Evolutionary conservation across 2,113 vertebrate genomes (phyloP), one percentile per base, ranked within the genome.

Genomic region (Nothocercus nigrocapillus): DNA sequence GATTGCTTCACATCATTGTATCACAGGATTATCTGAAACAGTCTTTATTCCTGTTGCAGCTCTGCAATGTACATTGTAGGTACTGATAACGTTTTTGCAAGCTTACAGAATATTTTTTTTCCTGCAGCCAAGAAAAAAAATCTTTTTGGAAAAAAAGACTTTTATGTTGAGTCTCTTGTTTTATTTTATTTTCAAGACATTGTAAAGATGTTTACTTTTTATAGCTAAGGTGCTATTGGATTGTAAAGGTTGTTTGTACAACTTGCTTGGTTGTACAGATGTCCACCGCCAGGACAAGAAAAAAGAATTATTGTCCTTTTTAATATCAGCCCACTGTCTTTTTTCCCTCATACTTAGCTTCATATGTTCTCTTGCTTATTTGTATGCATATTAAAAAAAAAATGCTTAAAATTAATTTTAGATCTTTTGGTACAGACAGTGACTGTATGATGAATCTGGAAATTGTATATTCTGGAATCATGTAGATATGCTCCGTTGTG

Each of bases 21-120:
- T 93, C 80, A 42, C 25, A 40, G 47, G 42, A 88, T 95, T 90
- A 58, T 86, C 82, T 78, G 24, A 88, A 89, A 51, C 51, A 53
- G 62, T 44, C 58, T 3, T 0, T 61, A 67, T 84, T 90, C 27
- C 73, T 54, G 42, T 81, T 80, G 54, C 51, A 75, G 19, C 53
- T 93, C 3, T 90, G 47, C 81, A 53, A 66, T 36, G 16, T 8
- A 16, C 32, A 15, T 14, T 74, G 0, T 45, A 67, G 80, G 16
- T 13, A 24, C 28, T 61, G 40, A 51, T 63, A 54, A 20, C 4
- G 9, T 36, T 87, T 88, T 76, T 94, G 28, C 66, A 84, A 94
- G 8, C 4, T 4, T 36, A 12, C 0, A 2, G 0, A 32, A 7
- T 81, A 36, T 44, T 90, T 79, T 90, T 47, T 21, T 70, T 91